Evolutionary conservation across 2,888 invertebrate genomes (phyloP).

Genomic region (Acrobasis repandana): DNA sequence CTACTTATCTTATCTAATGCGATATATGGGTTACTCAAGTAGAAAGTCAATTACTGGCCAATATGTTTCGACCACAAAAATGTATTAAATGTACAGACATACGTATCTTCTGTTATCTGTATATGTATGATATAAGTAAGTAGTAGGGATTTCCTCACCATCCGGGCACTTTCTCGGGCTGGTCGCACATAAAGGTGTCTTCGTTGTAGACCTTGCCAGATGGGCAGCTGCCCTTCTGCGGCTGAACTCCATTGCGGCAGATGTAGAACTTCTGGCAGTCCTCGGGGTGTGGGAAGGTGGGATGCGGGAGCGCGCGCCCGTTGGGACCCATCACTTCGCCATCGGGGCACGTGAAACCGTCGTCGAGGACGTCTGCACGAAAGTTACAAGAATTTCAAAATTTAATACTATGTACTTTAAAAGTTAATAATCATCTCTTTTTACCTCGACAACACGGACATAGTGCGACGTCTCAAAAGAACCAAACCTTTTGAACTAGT

Average conservation of each 20-base stretch:
- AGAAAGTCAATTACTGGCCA: too few species aligned
- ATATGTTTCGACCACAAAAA: too few species aligned
- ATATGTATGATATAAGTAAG: too few species aligned
- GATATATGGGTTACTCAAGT: too few species aligned
- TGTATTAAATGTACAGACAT: too few species aligned
- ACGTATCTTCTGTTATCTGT: too few species aligned
- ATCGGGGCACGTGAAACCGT: constrained; percentile 90
- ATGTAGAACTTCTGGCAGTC: constrained; percentile 93
- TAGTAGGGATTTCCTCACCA: too few species aligned
- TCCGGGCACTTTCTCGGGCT: constrained; percentile 89
- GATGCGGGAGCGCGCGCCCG: constrained; percentile 88
- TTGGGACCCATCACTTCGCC: constrained; percentile 86
- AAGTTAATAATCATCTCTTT: neutral
- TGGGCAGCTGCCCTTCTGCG: constrained; percentile 89
- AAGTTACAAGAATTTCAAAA: neutral
- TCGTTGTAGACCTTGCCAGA: constrained; percentile 90
- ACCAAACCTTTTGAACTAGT: too few species aligned
- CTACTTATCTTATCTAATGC: too few species aligned
- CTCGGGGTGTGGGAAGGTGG: constrained; percentile 89
- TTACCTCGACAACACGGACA: too few species aligned
- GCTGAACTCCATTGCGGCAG: constrained; percentile 89
- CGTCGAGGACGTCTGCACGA: constrained; percentile 85
- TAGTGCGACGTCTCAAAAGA: too few species aligned
- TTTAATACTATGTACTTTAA: too few species aligned
- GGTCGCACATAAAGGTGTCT: constrained; percentile 88